These are phyloP conservation scores for Azorinus chamasolen DNA, from an alignment of 2,888 invertebrate species.

Conservation along the genomic window DNA sequence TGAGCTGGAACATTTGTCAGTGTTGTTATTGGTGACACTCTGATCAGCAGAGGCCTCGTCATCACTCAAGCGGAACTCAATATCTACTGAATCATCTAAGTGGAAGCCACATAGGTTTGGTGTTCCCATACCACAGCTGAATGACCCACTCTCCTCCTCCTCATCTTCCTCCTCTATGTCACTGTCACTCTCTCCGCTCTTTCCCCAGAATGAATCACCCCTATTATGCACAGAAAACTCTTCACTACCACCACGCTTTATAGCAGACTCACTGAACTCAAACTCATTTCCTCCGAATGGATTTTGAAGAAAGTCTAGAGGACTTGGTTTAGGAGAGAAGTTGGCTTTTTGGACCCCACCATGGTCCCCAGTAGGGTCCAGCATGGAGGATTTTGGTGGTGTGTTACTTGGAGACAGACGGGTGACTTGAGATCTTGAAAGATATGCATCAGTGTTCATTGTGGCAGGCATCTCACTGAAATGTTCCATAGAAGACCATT, in stretches of 20 bases:
- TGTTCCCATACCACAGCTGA: constrained; percentile 58
- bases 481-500: too few species aligned
- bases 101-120: constrained; percentile 32
- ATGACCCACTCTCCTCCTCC: constrained; percentile 68
- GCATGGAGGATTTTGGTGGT: too few species aligned
- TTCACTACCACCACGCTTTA: constrained; percentile 70
- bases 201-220: constrained; percentile 45
- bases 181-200: not conserved
- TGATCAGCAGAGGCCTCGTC: constrained; percentile 19
- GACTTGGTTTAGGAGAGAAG: constrained; percentile 40
- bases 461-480: too few species aligned
- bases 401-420: too few species aligned
- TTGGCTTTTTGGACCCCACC: constrained; percentile 11
- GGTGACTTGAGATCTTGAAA: too few species aligned
- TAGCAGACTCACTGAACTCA: constrained; percentile 37
- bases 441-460: too few species aligned
- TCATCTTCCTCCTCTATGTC: constrained; percentile 8
- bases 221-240: constrained; percentile 70
- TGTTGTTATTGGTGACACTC: constrained; percentile 24
- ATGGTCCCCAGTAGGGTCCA: too few species aligned
- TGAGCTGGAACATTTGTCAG: constrained; percentile 10
- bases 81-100: constrained; percentile 63
- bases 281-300: constrained; percentile 65
- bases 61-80: constrained; percentile 62
- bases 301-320: constrained; percentile 58